Evolutionary conservation across 1,140 invertebrate species (phyloP).

Genomic region (Formica exsecta): DNA sequence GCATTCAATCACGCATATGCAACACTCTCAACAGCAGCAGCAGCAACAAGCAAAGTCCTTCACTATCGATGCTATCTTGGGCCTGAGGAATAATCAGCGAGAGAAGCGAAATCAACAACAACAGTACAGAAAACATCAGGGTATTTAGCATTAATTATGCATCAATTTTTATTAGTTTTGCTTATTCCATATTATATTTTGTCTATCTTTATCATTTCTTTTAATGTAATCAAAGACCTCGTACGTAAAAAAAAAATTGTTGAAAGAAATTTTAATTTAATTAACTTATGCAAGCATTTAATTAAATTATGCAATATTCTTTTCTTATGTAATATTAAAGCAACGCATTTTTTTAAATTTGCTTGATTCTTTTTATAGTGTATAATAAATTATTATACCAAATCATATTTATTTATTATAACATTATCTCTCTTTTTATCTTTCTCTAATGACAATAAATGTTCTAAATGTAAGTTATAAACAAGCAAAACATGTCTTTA

Average conservation of each 20-base stretch:
- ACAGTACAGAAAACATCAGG: conserved; percentile 82
- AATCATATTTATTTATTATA: background rate
- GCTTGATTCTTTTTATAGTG: background rate
- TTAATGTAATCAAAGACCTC: background rate
- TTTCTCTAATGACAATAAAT: background rate
- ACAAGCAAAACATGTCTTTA: background rate
- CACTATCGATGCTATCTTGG: conserved; percentile 94
- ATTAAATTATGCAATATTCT: background rate
- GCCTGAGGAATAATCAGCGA: conserved; percentile 86
- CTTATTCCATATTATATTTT: background rate
- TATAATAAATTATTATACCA: background rate
- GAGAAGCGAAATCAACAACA: conserved; percentile 82
- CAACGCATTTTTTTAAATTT: background rate
- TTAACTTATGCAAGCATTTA: background rate
- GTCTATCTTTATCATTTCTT: background rate
- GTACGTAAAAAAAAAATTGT: background rate
- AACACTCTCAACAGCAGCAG: conserved; percentile 82
- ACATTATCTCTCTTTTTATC: background rate
- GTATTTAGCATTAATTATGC: conserved; percentile 60
- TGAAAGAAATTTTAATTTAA: background rate
- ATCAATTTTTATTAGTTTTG: background rate
- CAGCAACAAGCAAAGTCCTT: conserved; percentile 89
- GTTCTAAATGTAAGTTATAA: background rate
- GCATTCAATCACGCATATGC: conserved; percentile 76
- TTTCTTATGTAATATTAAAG: background rate